Conservation (phyloP, 2,888 invertebrate genomes). For the Rhabditoides inermis region DNA sequence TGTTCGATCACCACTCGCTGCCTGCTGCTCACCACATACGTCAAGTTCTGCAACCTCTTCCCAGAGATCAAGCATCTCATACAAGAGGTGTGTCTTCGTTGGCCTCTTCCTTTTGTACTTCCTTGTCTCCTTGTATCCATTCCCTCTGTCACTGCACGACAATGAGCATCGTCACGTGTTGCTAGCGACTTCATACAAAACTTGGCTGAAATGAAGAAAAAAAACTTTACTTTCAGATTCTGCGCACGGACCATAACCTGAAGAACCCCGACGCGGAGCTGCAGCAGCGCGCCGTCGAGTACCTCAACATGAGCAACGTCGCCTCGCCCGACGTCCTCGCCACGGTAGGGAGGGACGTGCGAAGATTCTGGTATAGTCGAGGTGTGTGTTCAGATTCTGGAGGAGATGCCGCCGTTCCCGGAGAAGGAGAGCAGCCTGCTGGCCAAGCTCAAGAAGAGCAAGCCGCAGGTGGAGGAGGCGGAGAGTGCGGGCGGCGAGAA, state of each 20-base stretch:
- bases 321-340: conserved; percentile 87
- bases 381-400: conserved; percentile 63
- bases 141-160: neutral
- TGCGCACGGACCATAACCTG: conserved; percentile 74
- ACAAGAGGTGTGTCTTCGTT: conserved; percentile 67
- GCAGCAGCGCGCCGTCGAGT: conserved; percentile 95
- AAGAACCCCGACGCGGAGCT: conserved; percentile 95
- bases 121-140: neutral
- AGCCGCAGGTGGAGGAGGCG: conserved; percentile 78
- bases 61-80: conserved; percentile 93
- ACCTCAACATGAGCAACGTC: conserved; percentile 86
- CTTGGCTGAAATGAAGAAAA: neutral
- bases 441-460: conserved; percentile 94
- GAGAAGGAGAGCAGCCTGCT: conserved; percentile 86
- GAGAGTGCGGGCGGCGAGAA: conserved; percentile 49
- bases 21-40: conserved; percentile 88
- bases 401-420: conserved; percentile 99
- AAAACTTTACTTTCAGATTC: conserved; percentile 48
- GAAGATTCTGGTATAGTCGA: neutral
- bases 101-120: neutral
- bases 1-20: conserved; percentile 95
- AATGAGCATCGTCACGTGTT: too few relatives aligned
- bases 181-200: too few relatives aligned
- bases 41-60: conserved; percentile 97
- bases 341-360: conserved; percentile 46